A percentile compares a stretch with the other conserved stretches of the same genome.
phyloP scores from a whole-genome alignment of 2,888 invertebrate genomes.

The Ormia ochracea region DNA sequence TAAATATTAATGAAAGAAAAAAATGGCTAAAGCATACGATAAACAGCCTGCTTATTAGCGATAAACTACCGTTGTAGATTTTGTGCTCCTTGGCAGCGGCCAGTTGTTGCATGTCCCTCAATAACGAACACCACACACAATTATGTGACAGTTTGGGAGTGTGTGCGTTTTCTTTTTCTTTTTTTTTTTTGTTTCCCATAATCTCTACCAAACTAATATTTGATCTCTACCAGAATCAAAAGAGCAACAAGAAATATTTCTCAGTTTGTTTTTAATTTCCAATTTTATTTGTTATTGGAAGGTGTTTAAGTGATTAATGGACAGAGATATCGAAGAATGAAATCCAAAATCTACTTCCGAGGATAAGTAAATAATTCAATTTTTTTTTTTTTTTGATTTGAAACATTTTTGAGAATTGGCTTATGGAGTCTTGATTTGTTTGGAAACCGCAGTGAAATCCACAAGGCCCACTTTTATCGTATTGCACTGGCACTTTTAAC shows the following conservation, averaged over 20 bases:
- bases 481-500: too few species aligned
- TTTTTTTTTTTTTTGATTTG: too few species aligned
- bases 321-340: neutral
- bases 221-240: conserved; percentile 60
- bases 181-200: neutral
- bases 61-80: conserved; percentile 42
- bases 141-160: conserved; percentile 32
- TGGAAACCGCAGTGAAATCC: too few species aligned
- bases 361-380: too few species aligned
- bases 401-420: too few species aligned
- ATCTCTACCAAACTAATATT: conserved; percentile 48
- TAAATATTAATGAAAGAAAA: conserved; percentile 24
- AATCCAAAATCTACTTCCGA: neutral
- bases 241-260: conserved; percentile 26
- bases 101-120: conserved; percentile 48
- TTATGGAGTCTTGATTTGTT: too few species aligned
- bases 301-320: conserved; percentile 2
- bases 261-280: conserved; percentile 4
- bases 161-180: neutral
- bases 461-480: too few species aligned
- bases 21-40: neutral
- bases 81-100: conserved; percentile 15
- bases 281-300: conserved; percentile 19
- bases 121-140: conserved; percentile 23
- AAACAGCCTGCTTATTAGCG: conserved; percentile 34